A percentile compares a stretch with the other conserved stretches of the same genome.
Evolutionary conservation across 2,888 invertebrate genomes (phyloP).

Genomic region (Orthosia incerta): DNA sequence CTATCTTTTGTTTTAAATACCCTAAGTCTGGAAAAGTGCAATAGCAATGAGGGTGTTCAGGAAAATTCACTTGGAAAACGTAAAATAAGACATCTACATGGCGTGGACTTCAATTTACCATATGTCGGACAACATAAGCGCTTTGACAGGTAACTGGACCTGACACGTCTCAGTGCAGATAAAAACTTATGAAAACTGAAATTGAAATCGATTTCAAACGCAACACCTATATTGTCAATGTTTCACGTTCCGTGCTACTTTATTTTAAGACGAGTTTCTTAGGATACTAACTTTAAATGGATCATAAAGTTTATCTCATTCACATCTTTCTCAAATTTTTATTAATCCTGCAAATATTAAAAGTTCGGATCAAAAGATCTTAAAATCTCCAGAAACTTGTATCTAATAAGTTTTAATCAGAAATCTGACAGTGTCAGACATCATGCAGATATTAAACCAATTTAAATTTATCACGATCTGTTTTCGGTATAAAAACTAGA

Average conservation of each 20-base stretch:
- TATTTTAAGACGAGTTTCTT: not conserved
- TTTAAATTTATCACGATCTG: not conserved
- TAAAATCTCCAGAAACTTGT: not conserved
- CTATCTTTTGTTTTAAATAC: not conserved
- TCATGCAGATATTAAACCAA: not conserved
- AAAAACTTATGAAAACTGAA: not conserved
- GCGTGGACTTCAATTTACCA: no score
- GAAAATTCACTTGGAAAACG: no score
- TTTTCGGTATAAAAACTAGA: not conserved
- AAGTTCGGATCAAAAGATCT: not conserved
- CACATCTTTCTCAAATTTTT: conserved; percentile 3
- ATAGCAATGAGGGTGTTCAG: no score
- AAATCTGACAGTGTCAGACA: not conserved
- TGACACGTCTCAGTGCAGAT: no score
- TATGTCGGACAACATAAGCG: no score
- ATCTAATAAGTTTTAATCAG: not conserved
- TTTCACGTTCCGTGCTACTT: not conserved
- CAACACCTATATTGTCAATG: not conserved
- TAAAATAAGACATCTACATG: no score
- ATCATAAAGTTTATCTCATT: not conserved
- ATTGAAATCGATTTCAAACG: not conserved
- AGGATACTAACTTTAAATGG: conserved; percentile 12
- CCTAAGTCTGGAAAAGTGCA: no score
- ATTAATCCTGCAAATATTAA: conserved; percentile 2
- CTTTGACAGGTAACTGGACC: no score